A percentile compares a stretch with the other conserved stretches of the same genome.
Evolutionary conservation across 1,140 invertebrate genomes (phyloP).

Genomic region (Lordiphosa stackelbergi): DNA sequence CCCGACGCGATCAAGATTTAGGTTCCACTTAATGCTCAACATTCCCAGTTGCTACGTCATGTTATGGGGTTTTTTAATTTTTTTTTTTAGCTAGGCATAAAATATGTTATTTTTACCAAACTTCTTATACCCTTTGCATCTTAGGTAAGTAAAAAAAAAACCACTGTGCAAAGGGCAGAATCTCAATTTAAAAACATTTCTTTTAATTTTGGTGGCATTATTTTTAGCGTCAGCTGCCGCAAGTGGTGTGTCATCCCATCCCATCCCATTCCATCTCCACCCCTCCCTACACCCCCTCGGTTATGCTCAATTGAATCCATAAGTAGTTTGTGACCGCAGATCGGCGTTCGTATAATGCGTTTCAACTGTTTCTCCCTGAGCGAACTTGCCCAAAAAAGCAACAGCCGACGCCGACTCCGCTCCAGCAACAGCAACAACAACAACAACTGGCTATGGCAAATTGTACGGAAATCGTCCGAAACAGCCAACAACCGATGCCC

Average conservation of each 20-base stretch:
- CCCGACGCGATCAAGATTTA: too few relatives aligned
- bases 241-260: slow-evolving; percentile 15
- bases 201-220: slow-evolving; percentile 71
- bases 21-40: too few relatives aligned
- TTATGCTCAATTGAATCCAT: slow-evolving; percentile 75
- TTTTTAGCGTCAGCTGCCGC: slow-evolving; percentile 69
- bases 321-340: slow-evolving; percentile 74
- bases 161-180: too few relatives aligned
- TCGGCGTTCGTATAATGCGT: slow-evolving; percentile 72
- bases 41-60: too few relatives aligned
- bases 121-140: too few relatives aligned
- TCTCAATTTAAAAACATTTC: slow-evolving; percentile 31
- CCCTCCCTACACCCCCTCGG: slow-evolving; percentile 9
- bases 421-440: slow-evolving; percentile 12
- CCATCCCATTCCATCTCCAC: slow-evolving; percentile 14
- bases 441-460: slow-evolving; percentile 53
- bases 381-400: slow-evolving; percentile 58
- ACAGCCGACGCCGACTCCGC: slow-evolving; percentile 53
- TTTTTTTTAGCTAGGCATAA: too few relatives aligned
- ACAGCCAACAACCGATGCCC: slow-evolving; percentile 51
- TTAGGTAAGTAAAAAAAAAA: too few relatives aligned
- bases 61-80: too few relatives aligned
- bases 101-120: too few relatives aligned
- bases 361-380: slow-evolving; percentile 70
- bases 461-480: slow-evolving; percentile 75